A percentile compares a stretch with the other conserved stretches of the same genome.
phyloP scores from a whole-genome alignment of 2,113 vertebrate genomes.

The Oncorhynchus masou region DNA sequence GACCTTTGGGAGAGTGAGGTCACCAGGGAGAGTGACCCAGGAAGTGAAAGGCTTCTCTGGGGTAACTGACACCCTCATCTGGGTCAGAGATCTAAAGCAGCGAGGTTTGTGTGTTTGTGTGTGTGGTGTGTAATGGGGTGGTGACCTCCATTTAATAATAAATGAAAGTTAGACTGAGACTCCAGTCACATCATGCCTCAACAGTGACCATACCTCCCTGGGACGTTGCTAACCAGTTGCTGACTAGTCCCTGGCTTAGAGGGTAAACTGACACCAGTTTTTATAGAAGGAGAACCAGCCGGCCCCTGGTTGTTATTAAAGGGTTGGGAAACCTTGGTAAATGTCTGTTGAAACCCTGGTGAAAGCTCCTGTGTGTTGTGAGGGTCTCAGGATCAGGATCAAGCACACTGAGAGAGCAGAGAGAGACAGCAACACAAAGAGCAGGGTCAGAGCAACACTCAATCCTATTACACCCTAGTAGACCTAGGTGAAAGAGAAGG shows the following conservation, averaged over 20 bases:
- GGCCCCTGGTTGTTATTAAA: no score
- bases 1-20: background rate
- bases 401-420: background rate
- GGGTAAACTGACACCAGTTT: no score
- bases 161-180: conserved; percentile 21
- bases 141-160: conserved; percentile 33
- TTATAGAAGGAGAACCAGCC: no score
- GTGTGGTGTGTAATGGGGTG: background rate
- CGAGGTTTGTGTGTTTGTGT: background rate
- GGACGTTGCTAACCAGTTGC: background rate
- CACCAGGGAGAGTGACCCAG: background rate
- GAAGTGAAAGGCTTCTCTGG: conserved; percentile 7
- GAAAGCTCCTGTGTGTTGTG: background rate
- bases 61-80: conserved; percentile 8
- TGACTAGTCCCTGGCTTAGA: no score
- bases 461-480: conserved; percentile 5
- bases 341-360: background rate
- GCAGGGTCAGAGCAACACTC: conserved; percentile 13
- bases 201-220: background rate
- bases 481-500: background rate
- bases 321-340: no score
- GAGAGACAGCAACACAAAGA: conserved; percentile 3
- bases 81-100: conserved; percentile 13
- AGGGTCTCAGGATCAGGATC: background rate
- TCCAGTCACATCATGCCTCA: background rate